Evolutionary conservation across 2,888 invertebrate genomes (phyloP).

Genomic region (Fragum whitleyi): DNA sequence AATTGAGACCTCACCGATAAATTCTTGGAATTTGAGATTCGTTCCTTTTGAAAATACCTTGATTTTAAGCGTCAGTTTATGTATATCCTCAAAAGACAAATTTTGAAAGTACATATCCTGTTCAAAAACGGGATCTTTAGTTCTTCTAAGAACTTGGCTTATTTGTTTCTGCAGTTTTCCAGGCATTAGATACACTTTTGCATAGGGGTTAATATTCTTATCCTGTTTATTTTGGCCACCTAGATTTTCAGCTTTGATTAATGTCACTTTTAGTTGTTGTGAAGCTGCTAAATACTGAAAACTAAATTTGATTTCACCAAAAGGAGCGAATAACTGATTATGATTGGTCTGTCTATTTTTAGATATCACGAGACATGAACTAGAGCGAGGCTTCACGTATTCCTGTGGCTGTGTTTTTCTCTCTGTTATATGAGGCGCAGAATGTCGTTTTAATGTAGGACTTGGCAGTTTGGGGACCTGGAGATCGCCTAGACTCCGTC

Average conservation of each 20-base stretch:
- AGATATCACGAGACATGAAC: constrained; percentile 56
- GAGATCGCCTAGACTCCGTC: constrained; percentile 61
- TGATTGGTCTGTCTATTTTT: constrained; percentile 26
- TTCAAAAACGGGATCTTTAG: constrained; percentile 84
- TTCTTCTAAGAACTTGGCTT: constrained; percentile 82
- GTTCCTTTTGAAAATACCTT: constrained; percentile 84
- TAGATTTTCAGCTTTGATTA: constrained; percentile 82
- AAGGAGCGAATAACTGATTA: constrained; percentile 66
- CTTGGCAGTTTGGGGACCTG: constrained; percentile 41
- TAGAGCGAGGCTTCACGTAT: constrained; percentile 52
- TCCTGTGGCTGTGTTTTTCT: constrained; percentile 30
- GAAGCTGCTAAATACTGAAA: constrained; percentile 85
- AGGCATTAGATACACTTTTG: constrained; percentile 85
- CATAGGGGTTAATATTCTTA: constrained; percentile 83
- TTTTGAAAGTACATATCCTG: constrained; percentile 85
- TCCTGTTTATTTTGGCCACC: constrained; percentile 83
- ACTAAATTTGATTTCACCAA: constrained; percentile 83
- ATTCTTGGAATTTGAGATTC: constrained; percentile 83
- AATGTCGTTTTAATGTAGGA: constrained; percentile 70
- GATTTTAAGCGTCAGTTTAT: constrained; percentile 82
- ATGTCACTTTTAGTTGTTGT: constrained; percentile 84
- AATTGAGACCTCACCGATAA: constrained; percentile 85
- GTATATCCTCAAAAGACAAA: constrained; percentile 83
- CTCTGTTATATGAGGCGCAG: constrained; percentile 68
- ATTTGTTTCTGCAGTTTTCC: constrained; percentile 85